Evolutionary conservation across 2,888 invertebrate species (phyloP), one percentile per base, ranked within the genome.

Genomic region (Altica lythri): DNA sequence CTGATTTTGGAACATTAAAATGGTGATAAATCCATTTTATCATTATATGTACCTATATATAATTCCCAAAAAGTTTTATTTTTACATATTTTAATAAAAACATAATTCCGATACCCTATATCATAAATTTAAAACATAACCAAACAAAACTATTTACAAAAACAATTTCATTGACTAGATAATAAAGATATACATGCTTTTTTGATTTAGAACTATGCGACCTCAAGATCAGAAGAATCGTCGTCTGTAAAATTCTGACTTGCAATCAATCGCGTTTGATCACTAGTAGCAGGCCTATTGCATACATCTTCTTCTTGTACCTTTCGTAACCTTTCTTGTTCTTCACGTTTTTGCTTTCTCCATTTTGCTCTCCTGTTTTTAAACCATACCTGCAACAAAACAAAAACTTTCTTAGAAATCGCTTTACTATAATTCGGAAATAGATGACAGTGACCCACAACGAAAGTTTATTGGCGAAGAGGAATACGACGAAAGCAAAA

Each of bases 361-460:
- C 95, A 95, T 80, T 95, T 96, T 65, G 95, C 95, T 29, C 95
- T 83, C 13, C 95, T 85, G 75, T 95, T 95, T 78, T 95, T 95
- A 78, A 95, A 95, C 95, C 95, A 95, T 8, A 95, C 95, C 95
- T 95, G 80, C 9, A 79, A 80, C 69, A 67, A 73, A 72, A 54
- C 1, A 13, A 48, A 53, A 13, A 16, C 29, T 10, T 29, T 29
- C 29, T 2, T 29, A n/a, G n/a, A n/a, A n/a, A n/a, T n/a, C n/a
- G n/a, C n/a, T n/a, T n/a, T n/a, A n/a, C n/a, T n/a, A n/a, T n/a
- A n/a, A n/a, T n/a, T n/a, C n/a, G n/a, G n/a, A n/a, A n/a, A n/a
- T n/a, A n/a, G n/a, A n/a, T n/a, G n/a, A n/a, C n/a, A n/a, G n/a
- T n/a, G n/a, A n/a, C n/a, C n/a, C n/a, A n/a, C n/a, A n/a, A n/a